Base-by-base conservation (phyloP, 2,888 invertebrate species). In the Hofmannophila pseudospretella region DNA sequence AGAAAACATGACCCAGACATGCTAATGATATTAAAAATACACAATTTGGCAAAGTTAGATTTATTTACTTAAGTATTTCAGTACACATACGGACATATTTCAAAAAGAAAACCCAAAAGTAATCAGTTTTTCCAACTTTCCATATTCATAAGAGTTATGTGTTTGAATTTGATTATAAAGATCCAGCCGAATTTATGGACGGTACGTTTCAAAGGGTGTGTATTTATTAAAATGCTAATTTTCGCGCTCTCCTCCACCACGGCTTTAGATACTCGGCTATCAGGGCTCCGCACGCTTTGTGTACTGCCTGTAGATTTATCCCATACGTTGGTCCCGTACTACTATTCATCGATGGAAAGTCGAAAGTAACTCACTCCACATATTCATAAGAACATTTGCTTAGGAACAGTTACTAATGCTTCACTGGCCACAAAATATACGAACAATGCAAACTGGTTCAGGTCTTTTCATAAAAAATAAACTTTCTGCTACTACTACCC, bases 151-250 rank as follows among this genome's bases (percentile, higher is more conserved):
- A 78, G 73, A 84, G 59, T 79, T 72, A 81, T 77, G 70, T 78
- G 73, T 82, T 81, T 81, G 73, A 72, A 78, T 86, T 86, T 81
- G 85, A 84, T 85, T 86, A 86, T 78, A 84, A 77, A 85, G 84
- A 81, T 84, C 76, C 77, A 58, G 45, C 49, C 51, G 68, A 74
- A 86, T 85, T 86, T 84, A 85, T 80, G 72, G 71, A 70, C 77
- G 82, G 75, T 68, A 67, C 68, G 76, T 70, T 80, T 71, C 70
- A 84, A 86, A 84, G 86, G 85, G 86, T 86, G 86, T 85, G 74
- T 86, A 86, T 86, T 86, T 86, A 86, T 86, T 86, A 86, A 86
- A 86, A 86, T 86, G 86, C 86, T 79, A 86, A 86, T 86, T 86
- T 80, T 73, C 73, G 60, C 59, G 58, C 64, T 59, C 74, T 78